Percentiles rank a stretch among this genome's conserved stretches.
These are phyloP conservation scores for Drosophila colorata DNA, from an alignment of 2,888 invertebrate species.

Conservation along the genomic window DNA sequence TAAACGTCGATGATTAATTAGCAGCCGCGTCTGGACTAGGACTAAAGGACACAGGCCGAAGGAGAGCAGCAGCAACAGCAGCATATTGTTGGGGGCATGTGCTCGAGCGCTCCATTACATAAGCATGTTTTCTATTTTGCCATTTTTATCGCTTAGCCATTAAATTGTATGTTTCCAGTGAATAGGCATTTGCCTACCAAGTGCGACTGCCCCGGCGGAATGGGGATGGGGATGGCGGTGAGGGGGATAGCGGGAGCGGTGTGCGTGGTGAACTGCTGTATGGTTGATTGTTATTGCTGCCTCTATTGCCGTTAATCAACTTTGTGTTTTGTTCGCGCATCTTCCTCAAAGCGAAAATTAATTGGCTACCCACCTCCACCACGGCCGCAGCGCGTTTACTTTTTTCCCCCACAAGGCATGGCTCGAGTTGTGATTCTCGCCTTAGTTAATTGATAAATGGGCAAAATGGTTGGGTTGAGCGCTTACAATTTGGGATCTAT, in stretches of 20 bases:
- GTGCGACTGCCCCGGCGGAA: neutral
- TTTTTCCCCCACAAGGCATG: slow-evolving; percentile 23
- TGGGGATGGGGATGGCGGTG: too few relatives aligned
- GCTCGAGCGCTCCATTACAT: slow-evolving; percentile 56
- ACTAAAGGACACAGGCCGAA: slow-evolving; percentile 19
- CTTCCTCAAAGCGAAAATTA: slow-evolving; percentile 70
- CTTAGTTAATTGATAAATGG: slow-evolving; percentile 70
- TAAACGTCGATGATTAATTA: slow-evolving; percentile 80
- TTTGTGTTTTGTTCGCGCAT: slow-evolving; percentile 59
- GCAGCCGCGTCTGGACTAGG: slow-evolving; percentile 45
- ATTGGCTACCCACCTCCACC: slow-evolving; percentile 50
- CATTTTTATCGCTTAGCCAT: slow-evolving; percentile 77
- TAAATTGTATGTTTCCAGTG: slow-evolving; percentile 46
- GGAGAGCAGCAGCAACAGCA: neutral
- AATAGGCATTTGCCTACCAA: slow-evolving; percentile 45
- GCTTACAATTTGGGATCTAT: neutral
- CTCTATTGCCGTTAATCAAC: slow-evolving; percentile 65
- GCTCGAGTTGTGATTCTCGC: slow-evolving; percentile 47
- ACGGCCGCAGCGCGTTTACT: slow-evolving; percentile 2
- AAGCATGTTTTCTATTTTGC: slow-evolving; percentile 64
- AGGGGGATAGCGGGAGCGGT: neutral
- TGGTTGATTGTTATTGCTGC: slow-evolving; percentile 5
- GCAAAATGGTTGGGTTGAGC: slow-evolving; percentile 8
- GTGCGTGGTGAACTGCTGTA: neutral
- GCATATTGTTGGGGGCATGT: slow-evolving; percentile 8